These are phyloP conservation scores for Platyura marginata DNA, from an alignment of 1,140 invertebrate genomes.

Conservation along the genomic window DNA sequence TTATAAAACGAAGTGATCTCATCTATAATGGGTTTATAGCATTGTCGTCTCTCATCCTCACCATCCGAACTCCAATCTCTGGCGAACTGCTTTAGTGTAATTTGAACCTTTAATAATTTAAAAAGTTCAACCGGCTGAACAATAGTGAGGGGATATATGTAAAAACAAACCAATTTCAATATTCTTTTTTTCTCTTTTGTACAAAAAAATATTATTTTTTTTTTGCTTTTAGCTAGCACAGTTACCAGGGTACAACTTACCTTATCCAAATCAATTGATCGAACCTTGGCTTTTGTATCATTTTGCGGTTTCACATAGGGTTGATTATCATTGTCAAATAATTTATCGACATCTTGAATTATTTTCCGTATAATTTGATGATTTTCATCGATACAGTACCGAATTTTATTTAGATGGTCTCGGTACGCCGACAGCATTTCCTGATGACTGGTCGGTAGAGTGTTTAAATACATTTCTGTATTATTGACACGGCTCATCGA, in stretches of 20 bases:
- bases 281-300: slow-evolving; percentile 14
- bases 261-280: slow-evolving; percentile 20
- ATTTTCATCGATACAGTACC: slow-evolving; percentile 68
- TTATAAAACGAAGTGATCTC: slow-evolving; percentile 65
- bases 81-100: slow-evolving; percentile 86
- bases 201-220: no score
- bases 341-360: slow-evolving; percentile 48
- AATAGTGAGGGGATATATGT: no score
- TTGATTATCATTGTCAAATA: neutral
- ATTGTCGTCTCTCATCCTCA: slow-evolving; percentile 59
- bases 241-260: neutral
- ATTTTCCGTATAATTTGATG: slow-evolving; percentile 68
- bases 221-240: no score
- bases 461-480: slow-evolving; percentile 52
- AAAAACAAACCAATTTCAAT: no score
- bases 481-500: slow-evolving; percentile 43
- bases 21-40: slow-evolving; percentile 80
- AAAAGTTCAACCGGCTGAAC: no score
- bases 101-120: slow-evolving; percentile 50
- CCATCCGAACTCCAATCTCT: slow-evolving; percentile 88
- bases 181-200: no score
- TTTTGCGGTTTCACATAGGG: slow-evolving; percentile 2
- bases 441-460: slow-evolving; percentile 57
- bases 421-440: slow-evolving; percentile 54
- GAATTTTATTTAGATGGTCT: slow-evolving; percentile 52